Conservation (phyloP, 2,797 vertebrate genomes). For the Sebastes taczanowskii region DNA sequence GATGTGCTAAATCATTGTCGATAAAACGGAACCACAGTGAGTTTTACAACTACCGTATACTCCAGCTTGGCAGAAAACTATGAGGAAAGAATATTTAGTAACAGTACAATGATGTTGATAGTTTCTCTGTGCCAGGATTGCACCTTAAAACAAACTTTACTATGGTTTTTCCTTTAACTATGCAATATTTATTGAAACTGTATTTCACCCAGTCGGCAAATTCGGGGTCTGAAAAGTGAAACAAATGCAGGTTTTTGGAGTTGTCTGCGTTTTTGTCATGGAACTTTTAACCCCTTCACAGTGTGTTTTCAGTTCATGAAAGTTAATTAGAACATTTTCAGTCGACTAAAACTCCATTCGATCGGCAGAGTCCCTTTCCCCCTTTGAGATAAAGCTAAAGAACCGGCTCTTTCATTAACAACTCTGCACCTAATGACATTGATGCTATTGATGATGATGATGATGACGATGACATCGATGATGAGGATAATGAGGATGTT, state of each 20-base stretch:
- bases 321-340: too few relatives aligned
- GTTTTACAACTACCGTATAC: constrained; percentile 10
- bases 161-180: neutral
- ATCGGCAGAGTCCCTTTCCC: too few relatives aligned
- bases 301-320: too few relatives aligned
- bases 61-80: neutral
- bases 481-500: too few relatives aligned
- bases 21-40: constrained; percentile 11
- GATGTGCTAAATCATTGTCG: constrained; percentile 21
- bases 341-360: too few relatives aligned
- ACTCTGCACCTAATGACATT: accelerated
- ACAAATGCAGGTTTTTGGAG: too few relatives aligned
- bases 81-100: neutral
- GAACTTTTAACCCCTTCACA: too few relatives aligned
- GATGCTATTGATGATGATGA: too few relatives aligned
- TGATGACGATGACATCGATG: too few relatives aligned
- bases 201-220: neutral
- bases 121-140: neutral
- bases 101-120: neutral
- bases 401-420: accelerated
- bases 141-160: neutral
- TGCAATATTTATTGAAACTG: neutral
- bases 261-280: too few relatives aligned
- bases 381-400: too few relatives aligned
- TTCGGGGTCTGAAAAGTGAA: too few relatives aligned